Evolutionary conservation across 2,888 invertebrate species (phyloP), one percentile per base, ranked within the genome.

Genomic region (Boloria euphrosyne): DNA sequence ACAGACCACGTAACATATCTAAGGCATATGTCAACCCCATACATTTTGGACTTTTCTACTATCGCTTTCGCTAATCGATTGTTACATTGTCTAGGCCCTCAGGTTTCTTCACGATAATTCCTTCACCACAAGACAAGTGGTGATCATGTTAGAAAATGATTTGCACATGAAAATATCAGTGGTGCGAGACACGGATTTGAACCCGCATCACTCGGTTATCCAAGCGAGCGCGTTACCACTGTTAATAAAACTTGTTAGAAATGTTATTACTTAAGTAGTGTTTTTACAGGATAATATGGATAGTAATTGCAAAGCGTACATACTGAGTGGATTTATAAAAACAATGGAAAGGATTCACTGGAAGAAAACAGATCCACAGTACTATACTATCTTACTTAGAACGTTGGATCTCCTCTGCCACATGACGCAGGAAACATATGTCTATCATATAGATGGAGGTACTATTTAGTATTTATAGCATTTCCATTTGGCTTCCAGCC

Each of bases 391-490:
- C 16, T 96, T 97, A 77, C 88, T 97, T 14, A 94, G 95, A 75
- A 95, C 96, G 4, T 85, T 98, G 27, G 96, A 97, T 80, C 92
- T 97, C 81, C 89, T 98, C 10, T 95, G 96, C 61, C 94, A 95
- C 49, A 94, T 96, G 85, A 94, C 95, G 14, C 96, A 97, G 82
- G 97, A 98, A 72, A 93, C 88, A 61, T 98, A 97, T 85, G 95
- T 96, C 0, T 98, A 98, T 85, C 96, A 97, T 78, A 94, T 98
- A 65, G 96, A 96, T 72, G 95, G 95, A 92, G 96, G 96, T 96
- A 69, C 50, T 75, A 49, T 18, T 54, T 43, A 7, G 17, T 54
- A 51, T 62, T 18, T 22, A 27, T 43, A 61, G 51, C 51, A 13
- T 44, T 0, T 3, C 0, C 44, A n/a, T 31, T 60, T 50, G 43